phyloP scores from a whole-genome alignment of 1,140 invertebrate species.

The Antheraea mylitta region DNA sequence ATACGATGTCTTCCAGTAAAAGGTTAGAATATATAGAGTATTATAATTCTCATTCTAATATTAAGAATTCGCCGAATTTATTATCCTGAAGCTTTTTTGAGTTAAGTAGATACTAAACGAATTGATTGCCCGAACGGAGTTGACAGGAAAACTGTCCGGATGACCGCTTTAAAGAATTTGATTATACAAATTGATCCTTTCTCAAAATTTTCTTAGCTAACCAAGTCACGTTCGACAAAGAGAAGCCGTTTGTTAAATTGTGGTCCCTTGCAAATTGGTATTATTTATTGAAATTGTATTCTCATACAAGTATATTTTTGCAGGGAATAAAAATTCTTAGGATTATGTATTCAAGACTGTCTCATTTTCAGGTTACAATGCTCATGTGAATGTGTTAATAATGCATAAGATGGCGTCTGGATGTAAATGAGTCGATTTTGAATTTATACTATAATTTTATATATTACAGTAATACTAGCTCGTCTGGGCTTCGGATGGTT shows the following conservation, averaged over 20 bases:
- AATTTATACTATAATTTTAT: no score
- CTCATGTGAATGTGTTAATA: not conserved
- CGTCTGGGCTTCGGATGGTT: no score
- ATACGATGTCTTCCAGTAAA: no score
- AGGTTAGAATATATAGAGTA: not conserved
- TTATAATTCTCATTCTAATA: not conserved
- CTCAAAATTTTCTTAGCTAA: slow-evolving; percentile 30
- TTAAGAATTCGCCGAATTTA: no score
- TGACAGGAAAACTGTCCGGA: slow-evolving; percentile 20
- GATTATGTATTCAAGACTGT: not conserved
- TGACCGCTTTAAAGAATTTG: slow-evolving; percentile 30
- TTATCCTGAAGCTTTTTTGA: not conserved
- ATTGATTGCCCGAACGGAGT: slow-evolving; percentile 2
- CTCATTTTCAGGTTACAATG: not conserved
- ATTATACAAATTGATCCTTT: slow-evolving; percentile 30
- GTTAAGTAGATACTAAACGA: not conserved
- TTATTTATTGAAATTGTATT: slow-evolving; percentile 19
- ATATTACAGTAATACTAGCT: no score
- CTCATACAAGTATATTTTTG: not conserved
- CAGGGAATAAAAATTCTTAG: not conserved
- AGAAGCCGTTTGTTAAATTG: slow-evolving; percentile 24
- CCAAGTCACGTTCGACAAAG: slow-evolving; percentile 27
- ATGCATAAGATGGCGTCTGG: no score
- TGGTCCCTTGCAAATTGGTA: slow-evolving; percentile 16
- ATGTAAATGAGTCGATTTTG: no score